Percentiles rank a stretch among this genome's conserved stretches.
phyloP scores from a whole-genome alignment of 2,888 invertebrate genomes.

The Tipula unca region DNA sequence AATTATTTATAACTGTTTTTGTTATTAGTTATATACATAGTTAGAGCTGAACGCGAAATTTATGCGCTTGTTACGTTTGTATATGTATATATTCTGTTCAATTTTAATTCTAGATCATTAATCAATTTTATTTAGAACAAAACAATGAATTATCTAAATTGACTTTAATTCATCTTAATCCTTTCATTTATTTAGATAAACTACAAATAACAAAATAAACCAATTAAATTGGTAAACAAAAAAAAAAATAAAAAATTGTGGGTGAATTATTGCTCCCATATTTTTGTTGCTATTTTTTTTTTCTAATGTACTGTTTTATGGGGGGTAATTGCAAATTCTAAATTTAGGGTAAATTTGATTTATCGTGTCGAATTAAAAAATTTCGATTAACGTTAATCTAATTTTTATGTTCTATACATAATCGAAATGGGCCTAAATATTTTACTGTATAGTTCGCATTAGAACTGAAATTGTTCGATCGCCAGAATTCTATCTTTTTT shows the following conservation, averaged over 20 bases:
- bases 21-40: neutral
- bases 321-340: neutral
- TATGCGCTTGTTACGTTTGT: neutral
- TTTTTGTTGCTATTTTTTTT: neutral
- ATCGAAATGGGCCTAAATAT: too few relatives aligned
- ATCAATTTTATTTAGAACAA: neutral
- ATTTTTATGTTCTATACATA: neutral
- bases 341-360: slow-evolving; percentile 8
- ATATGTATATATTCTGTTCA: too few relatives aligned
- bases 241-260: neutral
- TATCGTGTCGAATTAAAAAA: neutral
- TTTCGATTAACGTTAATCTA: neutral
- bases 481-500: too few relatives aligned
- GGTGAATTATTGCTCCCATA: neutral
- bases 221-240: neutral
- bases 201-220: neutral
- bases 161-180: neutral
- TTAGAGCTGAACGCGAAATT: neutral
- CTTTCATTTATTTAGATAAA: slow-evolving; percentile 8
- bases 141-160: neutral
- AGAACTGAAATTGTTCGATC: too few relatives aligned
- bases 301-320: neutral
- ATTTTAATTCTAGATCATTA: neutral
- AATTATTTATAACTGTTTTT: neutral
- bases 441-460: too few relatives aligned